These are phyloP conservation scores for Rhagonycha lutea DNA, from an alignment of 2,888 invertebrate genomes.

Conservation along the genomic window DNA sequence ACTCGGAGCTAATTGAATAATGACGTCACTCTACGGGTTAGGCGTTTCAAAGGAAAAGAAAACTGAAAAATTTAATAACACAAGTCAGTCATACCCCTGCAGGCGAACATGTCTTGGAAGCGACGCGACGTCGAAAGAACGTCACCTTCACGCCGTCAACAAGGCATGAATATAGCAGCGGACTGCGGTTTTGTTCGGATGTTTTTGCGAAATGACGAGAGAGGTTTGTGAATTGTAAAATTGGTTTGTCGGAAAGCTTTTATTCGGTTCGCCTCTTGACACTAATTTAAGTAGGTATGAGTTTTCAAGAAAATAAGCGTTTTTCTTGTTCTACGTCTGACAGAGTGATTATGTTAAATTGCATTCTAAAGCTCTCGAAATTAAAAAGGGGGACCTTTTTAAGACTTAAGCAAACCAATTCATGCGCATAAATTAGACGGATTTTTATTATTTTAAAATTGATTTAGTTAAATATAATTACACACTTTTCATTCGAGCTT, in stretches of 20 bases:
- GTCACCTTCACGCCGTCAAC: constrained; percentile 29
- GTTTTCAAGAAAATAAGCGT: constrained; percentile 27
- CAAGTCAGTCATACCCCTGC: constrained; percentile 31
- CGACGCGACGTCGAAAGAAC: constrained; percentile 16
- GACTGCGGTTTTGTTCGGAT: constrained; percentile 20
- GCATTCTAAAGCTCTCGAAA: constrained; percentile 29
- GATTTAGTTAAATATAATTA: background rate
- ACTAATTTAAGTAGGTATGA: constrained; percentile 41
- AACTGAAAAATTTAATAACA: constrained; percentile 39
- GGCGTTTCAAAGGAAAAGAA: constrained; percentile 34
- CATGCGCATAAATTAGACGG: constrained; percentile 16
- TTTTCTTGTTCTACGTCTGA: constrained; percentile 28
- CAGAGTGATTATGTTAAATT: constrained; percentile 31
- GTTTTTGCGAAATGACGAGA: constrained; percentile 36
- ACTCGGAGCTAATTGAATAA: constrained; percentile 46
- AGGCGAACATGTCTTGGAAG: constrained; percentile 26
- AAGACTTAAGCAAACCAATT: constrained; percentile 15
- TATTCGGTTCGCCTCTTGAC: constrained; percentile 41
- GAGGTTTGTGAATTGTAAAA: constrained; percentile 41
- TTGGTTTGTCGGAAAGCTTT: constrained; percentile 42
- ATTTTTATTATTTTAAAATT: constrained; percentile 1
- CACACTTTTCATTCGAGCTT: background rate
- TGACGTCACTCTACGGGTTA: constrained; percentile 41
- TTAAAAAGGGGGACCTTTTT: constrained; percentile 25
- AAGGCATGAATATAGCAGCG: constrained; percentile 27